Evolutionary conservation across 2,113 vertebrate species (phyloP).

Genomic region (Gracilinanus agilis): DNA sequence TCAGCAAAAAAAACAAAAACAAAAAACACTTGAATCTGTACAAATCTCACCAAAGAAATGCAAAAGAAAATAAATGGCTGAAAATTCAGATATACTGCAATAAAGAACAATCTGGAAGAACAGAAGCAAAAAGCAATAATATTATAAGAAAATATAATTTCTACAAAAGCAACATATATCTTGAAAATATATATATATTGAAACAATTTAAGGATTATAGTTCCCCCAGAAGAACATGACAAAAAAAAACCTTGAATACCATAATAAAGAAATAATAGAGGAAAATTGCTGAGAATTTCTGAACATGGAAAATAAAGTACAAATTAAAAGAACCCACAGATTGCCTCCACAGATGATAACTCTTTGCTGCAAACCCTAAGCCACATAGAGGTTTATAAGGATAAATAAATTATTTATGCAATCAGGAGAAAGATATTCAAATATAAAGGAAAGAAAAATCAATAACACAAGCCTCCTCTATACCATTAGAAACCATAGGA

Average conservation of each 20-base stretch:
- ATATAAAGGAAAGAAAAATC: neutral
- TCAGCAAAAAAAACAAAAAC: neutral
- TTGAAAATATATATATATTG: neutral
- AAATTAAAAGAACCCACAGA: neutral
- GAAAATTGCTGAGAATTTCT: neutral
- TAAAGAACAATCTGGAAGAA: neutral
- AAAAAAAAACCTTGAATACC: neutral
- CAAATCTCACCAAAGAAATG: neutral
- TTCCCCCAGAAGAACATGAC: neutral
- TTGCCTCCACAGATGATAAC: neutral
- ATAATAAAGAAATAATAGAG: neutral
- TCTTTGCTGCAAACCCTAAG: neutral
- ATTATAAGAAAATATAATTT: neutral
- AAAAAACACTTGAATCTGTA: neutral
- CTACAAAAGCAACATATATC: neutral
- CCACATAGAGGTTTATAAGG: neutral
- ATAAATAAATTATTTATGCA: neutral
- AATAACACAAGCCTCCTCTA: neutral
- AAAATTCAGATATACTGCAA: neutral
- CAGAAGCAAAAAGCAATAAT: neutral
- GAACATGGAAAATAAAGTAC: neutral
- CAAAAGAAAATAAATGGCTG: neutral
- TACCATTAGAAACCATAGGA: neutral
- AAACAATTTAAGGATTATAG: neutral
- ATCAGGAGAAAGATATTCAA: neutral